Percentiles rank a stretch among this genome's conserved stretches.
Conservation (phyloP, 2,888 invertebrate species). For the Neoscelio sp. region DNA sequence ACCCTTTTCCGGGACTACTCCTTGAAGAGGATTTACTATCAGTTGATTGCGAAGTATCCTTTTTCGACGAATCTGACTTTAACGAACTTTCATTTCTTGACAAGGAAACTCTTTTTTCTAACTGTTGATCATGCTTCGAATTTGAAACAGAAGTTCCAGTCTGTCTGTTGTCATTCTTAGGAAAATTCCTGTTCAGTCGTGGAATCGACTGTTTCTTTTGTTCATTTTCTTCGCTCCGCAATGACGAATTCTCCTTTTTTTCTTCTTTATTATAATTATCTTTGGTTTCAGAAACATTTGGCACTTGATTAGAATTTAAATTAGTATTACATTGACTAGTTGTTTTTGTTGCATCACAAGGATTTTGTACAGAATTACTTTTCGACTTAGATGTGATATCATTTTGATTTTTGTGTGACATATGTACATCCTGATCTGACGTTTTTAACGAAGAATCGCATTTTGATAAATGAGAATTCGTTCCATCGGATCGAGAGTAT, state of each 20-base stretch:
- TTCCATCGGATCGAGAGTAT: conserved; percentile 71
- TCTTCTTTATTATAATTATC: conserved; percentile 53
- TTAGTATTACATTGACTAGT: conserved; percentile 41
- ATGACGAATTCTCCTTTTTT: conserved; percentile 50
- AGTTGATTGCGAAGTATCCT: conserved; percentile 72
- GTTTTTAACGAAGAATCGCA: conserved; percentile 66
- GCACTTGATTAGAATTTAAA: conserved; percentile 46
- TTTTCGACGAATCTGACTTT: conserved; percentile 69
- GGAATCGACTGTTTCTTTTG: conserved; percentile 71
- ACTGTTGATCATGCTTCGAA: conserved; percentile 44
- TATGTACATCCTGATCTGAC: conserved; percentile 44
- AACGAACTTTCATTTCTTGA: conserved; percentile 69
- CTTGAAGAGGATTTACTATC: conserved; percentile 72
- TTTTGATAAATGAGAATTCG: conserved; percentile 63
- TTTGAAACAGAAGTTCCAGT: conserved; percentile 66
- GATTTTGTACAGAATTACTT: conserved; percentile 40
- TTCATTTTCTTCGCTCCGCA: conserved; percentile 69
- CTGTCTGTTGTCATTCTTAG: conserved; percentile 71
- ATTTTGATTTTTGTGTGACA: conserved; percentile 52
- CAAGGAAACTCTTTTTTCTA: conserved; percentile 67
- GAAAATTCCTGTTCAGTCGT: conserved; percentile 67
- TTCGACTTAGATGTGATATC: conserved; percentile 62
- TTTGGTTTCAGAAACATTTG: conserved; percentile 55
- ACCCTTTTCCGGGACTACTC: conserved; percentile 72
- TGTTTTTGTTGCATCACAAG: conserved; percentile 38